Evolutionary conservation across 1,140 invertebrate genomes (phyloP), one percentile per base, ranked within the genome.

Genomic region (Philotrypesis tridentata): DNA sequence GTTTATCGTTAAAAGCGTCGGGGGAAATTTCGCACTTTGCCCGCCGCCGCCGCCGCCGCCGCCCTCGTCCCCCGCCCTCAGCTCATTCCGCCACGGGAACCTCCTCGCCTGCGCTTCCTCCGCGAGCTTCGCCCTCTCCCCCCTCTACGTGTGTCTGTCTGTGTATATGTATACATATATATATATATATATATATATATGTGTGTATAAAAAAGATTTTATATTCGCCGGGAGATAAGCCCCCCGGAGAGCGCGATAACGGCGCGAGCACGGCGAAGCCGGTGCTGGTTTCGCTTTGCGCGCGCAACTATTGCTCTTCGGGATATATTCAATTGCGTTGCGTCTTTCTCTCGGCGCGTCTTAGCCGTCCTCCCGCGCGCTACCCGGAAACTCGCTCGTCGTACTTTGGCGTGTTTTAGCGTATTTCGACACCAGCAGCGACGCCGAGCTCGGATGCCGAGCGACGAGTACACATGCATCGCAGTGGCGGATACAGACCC

Each of bases 1-100:
- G 80, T 87, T 87, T 87, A 87, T 87, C 86, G 86, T 86, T 87
- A 87, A 87, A 87, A 86, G 86, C 86, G 86, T 85, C 85, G 81
- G 83, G 84, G 84, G 84, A 85, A 87, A 87, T 87, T 87, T 87
- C 84, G 84, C 83, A 85, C 83, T 85, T 84, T 84, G 74, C 25
- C 21, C 72, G 23, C 43, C 40, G 31, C 33, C 27, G 23, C 55
- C 12, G 8, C 27, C 43, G 9, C 25, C 21, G 23, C 61, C 43
- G 37, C 67, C 60, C 67, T 37, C 29, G 1, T 17, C 14, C 55
- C 17, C 55, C 55, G 4, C 48, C 48, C 21, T 17, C 17, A 55
- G 48, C 48, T 55, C 48, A 55, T 55, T 55, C 48, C 48, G 21
- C 21, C 7, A 55, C 48, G 48, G 48, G 48, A 55, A 55, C 48